These are phyloP conservation scores for Hirundo rustica DNA, from an alignment of 2,797 vertebrate species.

Conservation along the genomic window DNA sequence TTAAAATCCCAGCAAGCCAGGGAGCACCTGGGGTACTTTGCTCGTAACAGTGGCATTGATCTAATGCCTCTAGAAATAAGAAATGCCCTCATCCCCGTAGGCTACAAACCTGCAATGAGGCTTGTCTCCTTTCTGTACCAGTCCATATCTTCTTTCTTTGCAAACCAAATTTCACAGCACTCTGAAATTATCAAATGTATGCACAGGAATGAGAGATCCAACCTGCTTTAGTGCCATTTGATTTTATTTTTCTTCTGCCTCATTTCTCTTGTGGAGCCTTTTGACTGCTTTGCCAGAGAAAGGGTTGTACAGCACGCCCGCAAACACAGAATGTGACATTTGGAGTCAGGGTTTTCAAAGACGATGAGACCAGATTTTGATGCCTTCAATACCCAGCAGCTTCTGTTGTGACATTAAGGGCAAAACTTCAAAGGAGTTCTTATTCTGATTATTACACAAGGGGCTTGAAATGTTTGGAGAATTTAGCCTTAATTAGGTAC, in stretches of 20 bases:
- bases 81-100: not conserved
- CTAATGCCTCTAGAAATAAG: conserved; percentile 3
- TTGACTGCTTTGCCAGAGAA: not conserved
- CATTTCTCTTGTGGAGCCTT: not conserved
- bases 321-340: not conserved
- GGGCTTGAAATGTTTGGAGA: conserved; percentile 3
- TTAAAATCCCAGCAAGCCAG: conserved; percentile 20
- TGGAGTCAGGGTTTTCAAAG: not conserved
- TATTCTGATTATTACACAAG: conserved; percentile 2
- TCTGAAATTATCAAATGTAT: not conserved
- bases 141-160: not conserved
- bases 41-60: not conserved
- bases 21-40: not conserved
- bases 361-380: not conserved
- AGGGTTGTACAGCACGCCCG: not conserved
- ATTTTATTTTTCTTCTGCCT: not conserved
- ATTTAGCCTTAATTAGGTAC: conserved; percentile 29
- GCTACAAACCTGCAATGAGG: not conserved
- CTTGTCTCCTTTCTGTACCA: not conserved
- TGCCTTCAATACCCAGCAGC: not conserved
- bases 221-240: not conserved
- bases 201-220: not conserved
- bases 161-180: not conserved
- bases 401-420: not conserved
- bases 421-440: conserved; percentile 28